Conservation (phyloP, 2,888 invertebrate species). For the Crepidodera aurea region DNA sequence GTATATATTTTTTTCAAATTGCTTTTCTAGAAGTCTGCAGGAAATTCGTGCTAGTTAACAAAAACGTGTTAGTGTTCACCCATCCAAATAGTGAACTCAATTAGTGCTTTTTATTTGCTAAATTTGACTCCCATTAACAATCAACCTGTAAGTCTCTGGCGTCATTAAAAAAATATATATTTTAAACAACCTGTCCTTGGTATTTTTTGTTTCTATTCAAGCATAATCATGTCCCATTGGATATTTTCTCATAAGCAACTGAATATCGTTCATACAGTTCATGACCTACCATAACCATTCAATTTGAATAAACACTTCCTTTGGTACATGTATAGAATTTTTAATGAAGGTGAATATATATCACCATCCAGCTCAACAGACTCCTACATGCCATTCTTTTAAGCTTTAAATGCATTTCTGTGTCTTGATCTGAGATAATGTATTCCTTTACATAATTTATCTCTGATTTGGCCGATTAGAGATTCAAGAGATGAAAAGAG, state of each 20-base stretch:
- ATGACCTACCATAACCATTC: conserved; percentile 3
- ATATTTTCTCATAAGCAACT: neutral
- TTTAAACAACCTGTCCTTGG: too few species aligned
- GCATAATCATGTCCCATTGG: too few species aligned
- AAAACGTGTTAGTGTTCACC: too few species aligned
- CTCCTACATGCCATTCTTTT: conserved; percentile 18
- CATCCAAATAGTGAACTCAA: too few species aligned
- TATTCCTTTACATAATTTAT: conserved; percentile 32
- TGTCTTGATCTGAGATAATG: conserved; percentile 25
- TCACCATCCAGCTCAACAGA: conserved; percentile 3
- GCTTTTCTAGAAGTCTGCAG: too few species aligned
- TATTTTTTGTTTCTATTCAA: too few species aligned
- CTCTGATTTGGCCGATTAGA: conserved; percentile 29
- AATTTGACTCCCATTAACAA: too few species aligned
- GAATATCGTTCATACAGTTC: conserved; percentile 2
- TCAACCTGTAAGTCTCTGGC: too few species aligned
- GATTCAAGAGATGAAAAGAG: conserved; percentile 30
- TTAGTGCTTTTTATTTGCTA: too few species aligned
- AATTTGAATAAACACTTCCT: conserved; percentile 24
- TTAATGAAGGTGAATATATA: conserved; percentile 16
- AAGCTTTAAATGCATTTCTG: conserved; percentile 29
- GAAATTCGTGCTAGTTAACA: too few species aligned
- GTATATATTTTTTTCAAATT: too few species aligned
- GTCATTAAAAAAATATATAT: too few species aligned
- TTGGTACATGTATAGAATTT: conserved; percentile 22